Evolutionary conservation across 2,113 vertebrate genomes (phyloP), one percentile per base, ranked within the genome.

Genomic region (Rostratula benghalensis): DNA sequence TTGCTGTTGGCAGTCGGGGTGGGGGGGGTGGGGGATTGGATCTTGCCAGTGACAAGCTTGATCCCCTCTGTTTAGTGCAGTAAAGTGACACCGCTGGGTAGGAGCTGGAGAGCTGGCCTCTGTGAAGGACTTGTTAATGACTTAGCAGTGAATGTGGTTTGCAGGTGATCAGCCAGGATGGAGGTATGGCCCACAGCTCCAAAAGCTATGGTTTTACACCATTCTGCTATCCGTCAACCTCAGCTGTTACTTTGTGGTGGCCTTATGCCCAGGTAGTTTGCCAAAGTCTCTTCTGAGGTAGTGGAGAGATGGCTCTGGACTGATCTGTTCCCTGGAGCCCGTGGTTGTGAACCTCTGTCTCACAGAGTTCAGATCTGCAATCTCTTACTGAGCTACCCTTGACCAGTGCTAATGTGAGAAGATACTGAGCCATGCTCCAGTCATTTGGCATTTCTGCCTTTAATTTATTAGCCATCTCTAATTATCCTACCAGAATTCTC

Each of bases 1-100:
- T 9, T 7, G 57, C 41, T 64, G 60, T 56, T 87, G 54, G 63
- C 33, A 27, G 1, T 33, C 0, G 0, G 0, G n/a, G n/a, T n/a
- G n/a, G n/a, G n/a, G n/a, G n/a, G n/a, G n/a, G n/a, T n/a, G n/a
- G 5, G 9, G n/a, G 7, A 4, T 14, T 79, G 71, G 51, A 17
- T 33, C 46, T 89, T 37, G 20, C 39, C 43, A 11, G 20, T 19
- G 65, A 7, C 39, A 11, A 12, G 6, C 9, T 67, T 7, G 22
- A 23, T 65, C 27, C 48, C 30, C 28, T n/a, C 43, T 14, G 5
- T 13, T 25, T 27, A 5, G 50, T 39, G 56, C 41, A 20, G 5
- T 20, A 2, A 41, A 30, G 90, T 25, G 41, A 21, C 12, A 3
- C 19, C 0, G 2, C 7, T 41, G 3, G 53, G 41, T 37, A 14